Conservation (phyloP, 53 echinoderm and acorn worm genomes). For the Paracentrotus lividus region DNA sequence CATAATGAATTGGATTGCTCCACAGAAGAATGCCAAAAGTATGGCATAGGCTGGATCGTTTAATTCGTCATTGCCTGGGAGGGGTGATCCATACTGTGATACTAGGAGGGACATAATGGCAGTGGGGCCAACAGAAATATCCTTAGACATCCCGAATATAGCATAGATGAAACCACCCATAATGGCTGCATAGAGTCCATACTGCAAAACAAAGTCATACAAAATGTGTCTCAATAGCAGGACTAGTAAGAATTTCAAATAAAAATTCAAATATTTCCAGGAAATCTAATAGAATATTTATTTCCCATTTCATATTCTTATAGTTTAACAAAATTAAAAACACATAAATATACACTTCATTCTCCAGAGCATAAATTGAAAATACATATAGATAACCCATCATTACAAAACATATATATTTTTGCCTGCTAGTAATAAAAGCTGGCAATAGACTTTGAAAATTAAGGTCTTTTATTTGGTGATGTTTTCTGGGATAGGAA, state of each 20-base stretch:
- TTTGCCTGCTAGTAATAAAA: no score
- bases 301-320: no score
- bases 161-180: conserved; percentile 93
- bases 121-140: conserved; percentile 91
- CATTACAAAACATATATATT: no score
- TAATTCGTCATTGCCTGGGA: conserved; percentile 59
- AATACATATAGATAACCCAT: no score
- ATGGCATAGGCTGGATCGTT: conserved; percentile 94
- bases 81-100: conserved; percentile 81
- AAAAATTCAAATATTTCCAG: no score
- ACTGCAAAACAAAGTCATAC: conserved; percentile 53
- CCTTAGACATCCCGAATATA: conserved; percentile 93
- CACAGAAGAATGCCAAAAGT: conserved; percentile 87
- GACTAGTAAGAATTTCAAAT: background rate
- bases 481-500: no score
- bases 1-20: conserved; percentile 79
- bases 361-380: no score
- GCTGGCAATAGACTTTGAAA: no score
- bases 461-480: no score
- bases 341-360: no score
- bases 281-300: no score
- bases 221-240: background rate
- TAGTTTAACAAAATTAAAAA: no score
- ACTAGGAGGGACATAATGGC: conserved; percentile 96
- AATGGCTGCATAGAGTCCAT: conserved; percentile 91